Conservation (phyloP, 2,113 vertebrate genomes). For the Myotis davidii region DNA sequence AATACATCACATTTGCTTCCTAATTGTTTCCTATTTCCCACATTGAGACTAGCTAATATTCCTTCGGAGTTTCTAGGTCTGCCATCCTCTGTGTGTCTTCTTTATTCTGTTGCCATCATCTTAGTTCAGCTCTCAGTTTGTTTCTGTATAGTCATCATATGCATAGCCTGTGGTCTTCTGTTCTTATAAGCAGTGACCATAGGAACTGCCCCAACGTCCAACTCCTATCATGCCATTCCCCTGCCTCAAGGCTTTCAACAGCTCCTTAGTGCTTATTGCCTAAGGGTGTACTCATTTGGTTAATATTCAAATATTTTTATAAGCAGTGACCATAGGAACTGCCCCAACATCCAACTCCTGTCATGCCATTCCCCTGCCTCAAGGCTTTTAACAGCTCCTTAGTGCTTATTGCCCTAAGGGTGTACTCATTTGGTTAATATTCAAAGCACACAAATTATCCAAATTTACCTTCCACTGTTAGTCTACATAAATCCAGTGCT, state of each 20-base stretch:
- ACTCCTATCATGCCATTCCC: neutral
- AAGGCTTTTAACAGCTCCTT: neutral
- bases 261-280: neutral
- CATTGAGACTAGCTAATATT: neutral
- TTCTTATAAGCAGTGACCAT: neutral
- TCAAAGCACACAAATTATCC: neutral
- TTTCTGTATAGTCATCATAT: neutral
- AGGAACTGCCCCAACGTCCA: too few relatives aligned
- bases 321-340: too few relatives aligned
- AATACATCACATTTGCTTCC: neutral
- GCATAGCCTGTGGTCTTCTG: neutral
- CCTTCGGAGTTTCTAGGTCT: neutral
- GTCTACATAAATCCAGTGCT: neutral
- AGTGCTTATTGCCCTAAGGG: neutral
- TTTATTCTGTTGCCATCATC: neutral
- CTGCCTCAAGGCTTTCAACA: neutral
- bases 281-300: neutral
- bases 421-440: neutral
- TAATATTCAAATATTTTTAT: too few relatives aligned
- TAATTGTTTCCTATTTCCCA: neutral
- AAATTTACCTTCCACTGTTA: neutral
- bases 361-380: neutral
- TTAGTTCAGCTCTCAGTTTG: neutral
- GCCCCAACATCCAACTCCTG: neutral
- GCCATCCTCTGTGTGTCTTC: neutral